A percentile compares a stretch with the other conserved stretches of the same genome.
Evolutionary conservation across 2,888 invertebrate genomes (phyloP).

Genomic region (Liodrosophila aerea): DNA sequence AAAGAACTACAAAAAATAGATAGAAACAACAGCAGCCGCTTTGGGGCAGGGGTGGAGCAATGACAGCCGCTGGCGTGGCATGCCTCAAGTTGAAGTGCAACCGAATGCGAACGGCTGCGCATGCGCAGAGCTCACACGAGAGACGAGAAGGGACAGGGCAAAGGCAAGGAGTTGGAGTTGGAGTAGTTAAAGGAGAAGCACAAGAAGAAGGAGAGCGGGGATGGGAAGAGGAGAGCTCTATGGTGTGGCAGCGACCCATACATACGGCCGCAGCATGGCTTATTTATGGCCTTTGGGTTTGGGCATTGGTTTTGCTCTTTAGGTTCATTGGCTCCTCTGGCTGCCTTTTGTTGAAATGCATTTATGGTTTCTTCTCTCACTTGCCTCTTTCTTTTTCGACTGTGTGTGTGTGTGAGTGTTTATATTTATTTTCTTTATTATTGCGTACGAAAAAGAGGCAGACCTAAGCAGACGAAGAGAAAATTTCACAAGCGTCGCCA

Average conservation of each 20-base stretch:
- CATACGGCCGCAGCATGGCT: constrained; percentile 57
- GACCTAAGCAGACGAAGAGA: constrained; percentile 50
- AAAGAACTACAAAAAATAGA: constrained; percentile 28
- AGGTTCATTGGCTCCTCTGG: constrained; percentile 73
- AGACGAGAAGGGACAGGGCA: neutral
- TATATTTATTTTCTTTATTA: constrained; percentile 72
- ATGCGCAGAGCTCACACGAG: constrained; percentile 60
- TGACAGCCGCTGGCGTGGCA: constrained; percentile 53
- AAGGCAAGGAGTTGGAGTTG: neutral
- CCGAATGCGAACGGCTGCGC: constrained; percentile 63
- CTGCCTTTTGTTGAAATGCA: constrained; percentile 67
- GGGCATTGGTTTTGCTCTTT: constrained; percentile 63
- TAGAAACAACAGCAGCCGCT: constrained; percentile 29
- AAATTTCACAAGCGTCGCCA: constrained; percentile 81
- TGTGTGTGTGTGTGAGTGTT: constrained; percentile 36
- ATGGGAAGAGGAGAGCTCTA: constrained; percentile 1
- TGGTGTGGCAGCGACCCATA: neutral
- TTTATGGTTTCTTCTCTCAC: constrained; percentile 57
- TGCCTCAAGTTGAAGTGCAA: constrained; percentile 72
- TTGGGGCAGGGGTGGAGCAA: constrained; percentile 11
- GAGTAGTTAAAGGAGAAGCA: too few relatives aligned
- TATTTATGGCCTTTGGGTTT: constrained; percentile 70
- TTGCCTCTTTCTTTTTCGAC: constrained; percentile 18
- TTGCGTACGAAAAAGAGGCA: constrained; percentile 65
- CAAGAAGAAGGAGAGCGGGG: neutral